Evolutionary conservation across 2,888 invertebrate genomes (phyloP).

Genomic region (Kuschelorhynchus macadamiae): DNA sequence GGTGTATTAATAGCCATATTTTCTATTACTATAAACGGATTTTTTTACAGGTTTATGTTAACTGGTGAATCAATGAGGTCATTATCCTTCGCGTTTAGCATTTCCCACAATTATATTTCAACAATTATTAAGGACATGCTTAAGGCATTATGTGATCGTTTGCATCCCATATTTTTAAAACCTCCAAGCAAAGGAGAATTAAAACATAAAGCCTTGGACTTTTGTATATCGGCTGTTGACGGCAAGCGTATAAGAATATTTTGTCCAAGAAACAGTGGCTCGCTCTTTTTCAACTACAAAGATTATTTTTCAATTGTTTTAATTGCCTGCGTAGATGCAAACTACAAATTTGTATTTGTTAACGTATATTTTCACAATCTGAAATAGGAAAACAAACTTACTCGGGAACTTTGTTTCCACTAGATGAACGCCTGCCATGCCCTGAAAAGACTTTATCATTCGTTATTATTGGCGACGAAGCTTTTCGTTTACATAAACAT

Average conservation of each 20-base stretch:
- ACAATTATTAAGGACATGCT: conserved; percentile 8
- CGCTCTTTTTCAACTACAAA: conserved; percentile 20
- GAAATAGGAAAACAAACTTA: too few relatives aligned
- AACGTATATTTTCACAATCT: too few relatives aligned
- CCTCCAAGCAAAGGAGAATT: conserved; percentile 1
- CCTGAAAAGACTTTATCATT: too few relatives aligned
- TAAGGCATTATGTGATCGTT: neutral
- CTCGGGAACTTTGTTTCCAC: too few relatives aligned
- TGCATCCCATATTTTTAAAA: neutral
- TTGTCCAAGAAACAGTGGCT: conserved; percentile 8
- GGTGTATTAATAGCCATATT: too few relatives aligned
- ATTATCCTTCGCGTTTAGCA: conserved; percentile 30
- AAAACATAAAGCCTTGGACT: conserved; percentile 21
- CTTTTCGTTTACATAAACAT: too few relatives aligned
- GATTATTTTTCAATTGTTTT: conserved; percentile 15
- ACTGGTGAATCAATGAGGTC: conserved; percentile 36
- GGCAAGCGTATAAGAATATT: conserved; percentile 21
- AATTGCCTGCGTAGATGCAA: too few relatives aligned
- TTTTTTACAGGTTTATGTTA: conserved; percentile 37
- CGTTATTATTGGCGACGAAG: too few relatives aligned
- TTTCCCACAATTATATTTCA: conserved; percentile 15
- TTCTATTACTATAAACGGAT: too few relatives aligned
- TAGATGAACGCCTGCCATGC: too few relatives aligned
- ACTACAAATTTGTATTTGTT: too few relatives aligned
- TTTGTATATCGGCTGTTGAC: conserved; percentile 20